phyloP scores from a whole-genome alignment of 2,797 vertebrate genomes.

The Amblyraja radiata region DNA sequence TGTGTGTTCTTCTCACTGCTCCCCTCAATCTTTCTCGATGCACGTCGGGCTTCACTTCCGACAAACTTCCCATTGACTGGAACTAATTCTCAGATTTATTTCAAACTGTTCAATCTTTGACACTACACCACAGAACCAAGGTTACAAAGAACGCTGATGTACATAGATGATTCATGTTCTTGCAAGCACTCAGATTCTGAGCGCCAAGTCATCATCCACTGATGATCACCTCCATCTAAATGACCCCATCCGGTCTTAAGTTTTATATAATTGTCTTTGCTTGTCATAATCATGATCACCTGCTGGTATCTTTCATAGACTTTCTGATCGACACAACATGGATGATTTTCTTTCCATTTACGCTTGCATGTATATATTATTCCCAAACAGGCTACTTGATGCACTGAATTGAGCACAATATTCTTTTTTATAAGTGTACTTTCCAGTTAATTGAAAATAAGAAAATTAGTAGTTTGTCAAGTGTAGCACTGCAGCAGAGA shows the following conservation, averaged over 20 bases:
- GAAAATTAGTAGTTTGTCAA: not conserved
- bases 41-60: too few relatives aligned
- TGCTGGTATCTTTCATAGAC: not conserved
- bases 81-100: too few relatives aligned
- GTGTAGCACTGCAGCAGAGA: not conserved
- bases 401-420: not conserved
- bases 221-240: not conserved
- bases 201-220: too few relatives aligned
- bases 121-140: too few relatives aligned
- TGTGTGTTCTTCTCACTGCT: too few relatives aligned
- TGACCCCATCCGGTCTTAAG: not conserved
- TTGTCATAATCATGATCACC: not conserved
- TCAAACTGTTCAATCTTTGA: too few relatives aligned
- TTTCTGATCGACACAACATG: not conserved
- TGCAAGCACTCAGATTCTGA: too few relatives aligned
- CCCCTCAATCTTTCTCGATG: too few relatives aligned
- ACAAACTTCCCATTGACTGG: too few relatives aligned
- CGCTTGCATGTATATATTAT: not conserved
- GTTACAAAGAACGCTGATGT: too few relatives aligned
- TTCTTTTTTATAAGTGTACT: not conserved
- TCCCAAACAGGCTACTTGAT: not conserved
- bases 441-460: not conserved
- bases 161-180: too few relatives aligned
- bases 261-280: not conserved
- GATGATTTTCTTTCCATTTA: not conserved